phyloP scores from a whole-genome alignment of 1,140 invertebrate species.

The Planococcus citri region DNA sequence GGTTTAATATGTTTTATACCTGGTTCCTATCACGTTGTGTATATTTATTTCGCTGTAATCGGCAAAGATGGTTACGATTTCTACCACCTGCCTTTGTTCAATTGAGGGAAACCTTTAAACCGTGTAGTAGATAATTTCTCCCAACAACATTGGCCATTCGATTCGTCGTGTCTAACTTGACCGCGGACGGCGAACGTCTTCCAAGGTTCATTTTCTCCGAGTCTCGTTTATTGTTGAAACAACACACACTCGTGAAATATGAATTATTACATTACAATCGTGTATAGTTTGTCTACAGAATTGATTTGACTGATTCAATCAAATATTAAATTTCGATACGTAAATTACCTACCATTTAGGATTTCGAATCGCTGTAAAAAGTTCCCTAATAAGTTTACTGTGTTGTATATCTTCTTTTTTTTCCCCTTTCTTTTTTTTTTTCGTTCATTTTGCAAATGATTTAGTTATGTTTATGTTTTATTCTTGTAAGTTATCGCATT shows the following conservation, averaged over 20 bases:
- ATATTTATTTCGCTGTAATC: conserved; percentile 68
- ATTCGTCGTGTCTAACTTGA: too few species aligned
- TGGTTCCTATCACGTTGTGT: conserved; percentile 68
- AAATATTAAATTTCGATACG: background rate
- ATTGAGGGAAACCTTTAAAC: conserved; percentile 36
- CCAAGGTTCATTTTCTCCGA: background rate
- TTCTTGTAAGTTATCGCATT: background rate
- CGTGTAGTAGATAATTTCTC: too few species aligned
- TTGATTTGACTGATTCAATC: background rate
- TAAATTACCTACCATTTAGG: background rate
- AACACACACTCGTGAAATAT: too few species aligned
- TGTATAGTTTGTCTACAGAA: background rate
- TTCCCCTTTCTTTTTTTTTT: background rate
- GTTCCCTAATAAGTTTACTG: background rate
- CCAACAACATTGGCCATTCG: too few species aligned
- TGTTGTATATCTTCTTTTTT: background rate
- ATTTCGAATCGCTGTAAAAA: background rate
- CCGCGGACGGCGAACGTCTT: background rate
- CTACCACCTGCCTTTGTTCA: conserved; percentile 67
- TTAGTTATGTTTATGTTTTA: background rate
- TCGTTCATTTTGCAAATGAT: background rate
- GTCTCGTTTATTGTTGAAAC: too few species aligned
- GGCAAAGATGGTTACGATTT: conserved; percentile 68
- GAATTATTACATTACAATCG: background rate
- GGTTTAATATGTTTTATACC: conserved; percentile 69